Evolutionary conservation across 2,113 vertebrate species (phyloP).

Genomic region (Phylloscopus whistleri): DNA sequence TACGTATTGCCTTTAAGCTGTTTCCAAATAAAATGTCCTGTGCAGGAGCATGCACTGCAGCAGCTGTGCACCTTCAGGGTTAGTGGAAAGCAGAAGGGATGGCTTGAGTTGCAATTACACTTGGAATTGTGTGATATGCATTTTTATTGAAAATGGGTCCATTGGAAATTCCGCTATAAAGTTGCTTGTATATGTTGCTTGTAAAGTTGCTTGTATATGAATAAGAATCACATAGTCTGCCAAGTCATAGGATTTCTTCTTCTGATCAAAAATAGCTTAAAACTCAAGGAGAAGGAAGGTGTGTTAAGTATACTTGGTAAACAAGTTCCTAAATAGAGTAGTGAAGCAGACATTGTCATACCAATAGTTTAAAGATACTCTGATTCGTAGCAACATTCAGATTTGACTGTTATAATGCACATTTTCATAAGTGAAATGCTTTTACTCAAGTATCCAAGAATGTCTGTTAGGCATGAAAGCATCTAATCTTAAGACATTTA

Average conservation of each 20-base stretch:
- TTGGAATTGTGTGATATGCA: fast-evolving
- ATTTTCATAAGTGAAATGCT: not conserved
- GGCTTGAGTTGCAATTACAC: not conserved
- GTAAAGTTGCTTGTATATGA: not conserved
- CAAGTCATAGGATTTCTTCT: not conserved
- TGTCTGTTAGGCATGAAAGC: not conserved
- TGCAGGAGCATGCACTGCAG: fast-evolving
- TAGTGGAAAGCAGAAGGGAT: not conserved
- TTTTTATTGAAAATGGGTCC: not conserved
- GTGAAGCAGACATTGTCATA: not conserved
- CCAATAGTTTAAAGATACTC: not conserved
- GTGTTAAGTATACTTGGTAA: not conserved
- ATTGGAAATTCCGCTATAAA: not conserved
- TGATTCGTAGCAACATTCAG: not conserved
- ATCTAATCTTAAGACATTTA: not conserved
- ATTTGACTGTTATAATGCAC: not conserved
- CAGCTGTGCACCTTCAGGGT: fast-evolving
- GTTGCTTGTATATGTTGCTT: not conserved
- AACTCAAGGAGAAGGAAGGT: not conserved
- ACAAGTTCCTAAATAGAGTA: not conserved
- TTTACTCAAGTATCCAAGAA: not conserved
- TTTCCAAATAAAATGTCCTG: fast-evolving
- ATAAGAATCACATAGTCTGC: not conserved
- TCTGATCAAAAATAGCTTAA: not conserved
- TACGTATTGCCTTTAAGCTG: fast-evolving